Conservation (phyloP, 1,140 invertebrate genomes). For the Steinernema feltiae region DNA sequence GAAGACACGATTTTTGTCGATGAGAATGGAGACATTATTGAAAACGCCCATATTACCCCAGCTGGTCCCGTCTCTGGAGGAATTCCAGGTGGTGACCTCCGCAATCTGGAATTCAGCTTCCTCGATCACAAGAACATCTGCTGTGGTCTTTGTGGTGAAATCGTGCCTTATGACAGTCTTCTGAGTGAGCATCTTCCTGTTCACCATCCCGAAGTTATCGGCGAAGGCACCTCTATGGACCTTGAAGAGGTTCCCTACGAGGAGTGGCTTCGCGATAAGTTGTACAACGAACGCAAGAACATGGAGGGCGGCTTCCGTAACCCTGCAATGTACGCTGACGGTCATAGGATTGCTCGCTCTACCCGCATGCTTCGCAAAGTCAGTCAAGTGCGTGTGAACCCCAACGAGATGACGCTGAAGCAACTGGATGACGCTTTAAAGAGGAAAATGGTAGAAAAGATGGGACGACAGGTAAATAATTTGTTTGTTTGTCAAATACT, state of each 20-base stretch:
- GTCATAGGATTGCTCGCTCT: slow-evolving; percentile 31
- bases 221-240: slow-evolving; percentile 37
- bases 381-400: slow-evolving; percentile 52
- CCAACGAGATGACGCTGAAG: slow-evolving; percentile 43
- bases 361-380: slow-evolving; percentile 31
- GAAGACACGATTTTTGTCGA: slow-evolving; percentile 26
- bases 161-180: slow-evolving; percentile 49
- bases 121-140: slow-evolving; percentile 48
- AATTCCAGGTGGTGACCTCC: slow-evolving; percentile 20
- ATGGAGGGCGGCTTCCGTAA: slow-evolving; percentile 41
- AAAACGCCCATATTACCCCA: slow-evolving; percentile 21
- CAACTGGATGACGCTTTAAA: slow-evolving; percentile 49
- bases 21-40: slow-evolving; percentile 20
- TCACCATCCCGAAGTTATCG: slow-evolving; percentile 51
- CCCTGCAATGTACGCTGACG: not conserved
- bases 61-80: not conserved
- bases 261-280: slow-evolving; percentile 29
- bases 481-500: slow-evolving; percentile 10
- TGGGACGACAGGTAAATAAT: slow-evolving; percentile 44
- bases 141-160: slow-evolving; percentile 55
- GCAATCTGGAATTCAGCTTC: slow-evolving; percentile 44
- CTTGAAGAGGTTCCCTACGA: slow-evolving; percentile 56
- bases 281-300: slow-evolving; percentile 30
- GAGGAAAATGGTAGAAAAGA: slow-evolving; percentile 57
- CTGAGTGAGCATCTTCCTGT: slow-evolving; percentile 51